Evolutionary conservation across 2,797 vertebrate genomes (phyloP), one percentile per base, ranked within the genome.

Genomic region (Pangasius macronema): DNA sequence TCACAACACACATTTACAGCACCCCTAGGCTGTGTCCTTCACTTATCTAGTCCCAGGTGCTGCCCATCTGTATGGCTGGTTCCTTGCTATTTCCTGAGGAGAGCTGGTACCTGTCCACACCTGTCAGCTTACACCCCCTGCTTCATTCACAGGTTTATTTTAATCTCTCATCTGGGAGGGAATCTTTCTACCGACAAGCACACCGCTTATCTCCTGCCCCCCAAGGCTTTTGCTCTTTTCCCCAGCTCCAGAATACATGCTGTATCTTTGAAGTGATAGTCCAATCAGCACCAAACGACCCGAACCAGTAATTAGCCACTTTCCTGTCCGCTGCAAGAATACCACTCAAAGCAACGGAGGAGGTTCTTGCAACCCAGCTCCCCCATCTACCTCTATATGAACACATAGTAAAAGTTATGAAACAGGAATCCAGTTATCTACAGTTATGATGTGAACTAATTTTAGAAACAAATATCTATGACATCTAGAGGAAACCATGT

Each of bases 1-100:
- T 30, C 30, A 39, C 59, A 49, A 82, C 86, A 76, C 51, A 80
- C 70, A 83, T 68, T 46, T 61, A 65, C 68, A 73, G 30, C 10
- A 55, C 84, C 85, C 72, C 63, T 61, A 68, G 86, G 81, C 22
- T 61, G 51, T 82, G 42, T 83, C 75, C 87, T 86, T 89, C 42
- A 91, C 82, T 90, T 89, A 89, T 89, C 85, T 83, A n/a, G 89
- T 90, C 90, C 94, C 95, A 96, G 95, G 94, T 95, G 95, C 91
- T 94, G 92, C 91, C 93, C 94, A 95, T 95, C 93, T 96, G 94
- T 94, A 91, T 90, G 86, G 91, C 86, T 90, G 88, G 89, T 89
- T 92, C 88, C 91, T 84, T 18, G 84, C 76, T n/a, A 36, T 86
- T 86, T 88, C 88, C 86, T 90, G 85, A 82, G 30, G 36, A 90